Conservation (phyloP, 2,113 vertebrate genomes). For the Neogobius melanostomus region DNA sequence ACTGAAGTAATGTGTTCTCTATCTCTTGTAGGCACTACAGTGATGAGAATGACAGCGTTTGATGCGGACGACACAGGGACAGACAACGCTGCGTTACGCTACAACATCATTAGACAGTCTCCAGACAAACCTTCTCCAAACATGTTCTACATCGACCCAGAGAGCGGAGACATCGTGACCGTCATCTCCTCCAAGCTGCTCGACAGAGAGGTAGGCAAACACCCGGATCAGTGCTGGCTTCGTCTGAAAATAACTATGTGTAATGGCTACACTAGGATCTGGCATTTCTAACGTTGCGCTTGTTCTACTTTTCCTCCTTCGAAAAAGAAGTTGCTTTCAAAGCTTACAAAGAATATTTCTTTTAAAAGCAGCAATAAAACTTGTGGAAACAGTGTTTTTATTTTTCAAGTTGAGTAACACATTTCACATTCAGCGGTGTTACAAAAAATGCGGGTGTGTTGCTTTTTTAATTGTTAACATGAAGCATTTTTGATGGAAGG, state of each 20-base stretch:
- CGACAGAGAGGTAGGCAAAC: slow-evolving; percentile 88
- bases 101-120: slow-evolving; percentile 91
- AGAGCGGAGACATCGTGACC: slow-evolving; percentile 94
- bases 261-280: neutral
- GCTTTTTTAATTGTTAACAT: too few relatives aligned
- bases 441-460: too few relatives aligned
- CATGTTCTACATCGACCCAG: slow-evolving; percentile 97
- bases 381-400: too few relatives aligned
- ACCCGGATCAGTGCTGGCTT: neutral
- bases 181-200: slow-evolving; percentile 87
- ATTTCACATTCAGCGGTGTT: too few relatives aligned
- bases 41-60: slow-evolving; percentile 92
- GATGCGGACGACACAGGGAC: slow-evolving; percentile 90
- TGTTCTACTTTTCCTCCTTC: neutral
- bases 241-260: neutral
- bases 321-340: neutral
- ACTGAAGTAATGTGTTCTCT: neutral
- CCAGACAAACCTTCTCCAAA: slow-evolving; percentile 93
- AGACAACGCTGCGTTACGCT: slow-evolving; percentile 90
- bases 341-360: too few relatives aligned
- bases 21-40: slow-evolving; percentile 82
- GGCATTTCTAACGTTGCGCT: neutral
- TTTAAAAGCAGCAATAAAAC: too few relatives aligned
- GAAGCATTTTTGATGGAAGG: too few relatives aligned
- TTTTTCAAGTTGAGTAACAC: too few relatives aligned